Evolutionary conservation across 2,797 vertebrate genomes (phyloP).

Genomic region (Acridotheres tristis): DNA sequence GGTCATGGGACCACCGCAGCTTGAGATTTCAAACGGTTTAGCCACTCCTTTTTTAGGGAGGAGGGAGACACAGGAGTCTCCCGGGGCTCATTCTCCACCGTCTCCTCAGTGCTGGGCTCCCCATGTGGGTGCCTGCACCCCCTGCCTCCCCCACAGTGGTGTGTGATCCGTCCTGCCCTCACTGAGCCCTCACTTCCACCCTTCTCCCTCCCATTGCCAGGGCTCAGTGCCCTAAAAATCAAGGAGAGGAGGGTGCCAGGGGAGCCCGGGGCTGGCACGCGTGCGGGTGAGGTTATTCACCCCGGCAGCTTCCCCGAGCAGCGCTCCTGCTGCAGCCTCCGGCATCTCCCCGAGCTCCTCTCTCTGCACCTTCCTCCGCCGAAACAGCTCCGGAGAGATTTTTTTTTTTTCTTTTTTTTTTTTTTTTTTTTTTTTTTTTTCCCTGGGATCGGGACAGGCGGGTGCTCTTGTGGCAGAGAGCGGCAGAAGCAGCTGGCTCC

Average conservation of each 20-base stretch:
- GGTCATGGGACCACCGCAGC: fast-evolving
- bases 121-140: neutral
- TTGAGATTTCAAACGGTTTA: neutral
- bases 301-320: neutral
- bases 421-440: neutral
- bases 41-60: neutral
- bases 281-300: neutral
- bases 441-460: neutral
- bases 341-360: neutral
- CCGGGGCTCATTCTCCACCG: fast-evolving
- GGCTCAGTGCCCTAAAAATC: neutral
- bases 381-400: neutral
- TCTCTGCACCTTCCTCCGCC: neutral
- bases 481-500: neutral
- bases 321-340: neutral
- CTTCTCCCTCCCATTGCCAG: neutral
- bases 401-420: neutral
- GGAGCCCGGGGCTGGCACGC: neutral
- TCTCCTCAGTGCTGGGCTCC: neutral
- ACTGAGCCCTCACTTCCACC: neutral
- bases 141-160: fast-evolving
- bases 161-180: fast-evolving
- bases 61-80: neutral
- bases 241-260: neutral
- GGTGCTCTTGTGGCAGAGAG: neutral